Percentiles rank a stretch among this genome's conserved stretches.
phyloP scores from a whole-genome alignment of 1,140 invertebrate species.

The Cyphomyrmex costatus region DNA sequence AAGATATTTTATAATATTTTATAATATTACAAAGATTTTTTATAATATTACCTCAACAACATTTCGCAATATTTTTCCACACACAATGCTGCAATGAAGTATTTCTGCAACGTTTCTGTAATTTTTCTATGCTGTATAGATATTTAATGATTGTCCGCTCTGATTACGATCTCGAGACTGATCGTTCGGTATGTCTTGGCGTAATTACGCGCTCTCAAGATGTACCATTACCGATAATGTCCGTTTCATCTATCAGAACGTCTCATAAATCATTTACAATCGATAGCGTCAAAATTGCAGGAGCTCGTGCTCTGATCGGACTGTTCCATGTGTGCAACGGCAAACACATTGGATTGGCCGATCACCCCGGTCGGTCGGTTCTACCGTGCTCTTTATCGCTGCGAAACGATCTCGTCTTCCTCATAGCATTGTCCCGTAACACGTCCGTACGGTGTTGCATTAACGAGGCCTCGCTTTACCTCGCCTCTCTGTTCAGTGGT shows the following conservation, averaged over 20 bases:
- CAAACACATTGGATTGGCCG: constrained; percentile 25
- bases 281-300: constrained; percentile 70
- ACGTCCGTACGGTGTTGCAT: constrained; percentile 64
- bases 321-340: constrained; percentile 25
- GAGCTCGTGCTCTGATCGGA: constrained; percentile 27
- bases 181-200: constrained; percentile 21
- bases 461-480: constrained; percentile 58
- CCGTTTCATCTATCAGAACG: neutral
- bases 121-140: neutral
- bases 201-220: constrained; percentile 45
- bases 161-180: neutral
- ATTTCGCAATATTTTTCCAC: too few species aligned
- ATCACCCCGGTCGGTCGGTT: constrained; percentile 37
- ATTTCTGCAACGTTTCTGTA: too few species aligned
- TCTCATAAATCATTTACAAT: constrained; percentile 68
- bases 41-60: too few species aligned
- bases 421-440: constrained; percentile 74
- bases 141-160: neutral
- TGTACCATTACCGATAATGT: constrained; percentile 35
- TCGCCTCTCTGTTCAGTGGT: neutral
- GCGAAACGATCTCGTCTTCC: constrained; percentile 74
- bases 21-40: too few species aligned
- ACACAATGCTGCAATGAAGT: too few species aligned
- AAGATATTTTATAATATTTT: too few species aligned
- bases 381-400: constrained; percentile 60